These are phyloP conservation scores for Heterocephalus glaber DNA, from an alignment of 2,113 vertebrate genomes.

Conservation along the genomic window DNA sequence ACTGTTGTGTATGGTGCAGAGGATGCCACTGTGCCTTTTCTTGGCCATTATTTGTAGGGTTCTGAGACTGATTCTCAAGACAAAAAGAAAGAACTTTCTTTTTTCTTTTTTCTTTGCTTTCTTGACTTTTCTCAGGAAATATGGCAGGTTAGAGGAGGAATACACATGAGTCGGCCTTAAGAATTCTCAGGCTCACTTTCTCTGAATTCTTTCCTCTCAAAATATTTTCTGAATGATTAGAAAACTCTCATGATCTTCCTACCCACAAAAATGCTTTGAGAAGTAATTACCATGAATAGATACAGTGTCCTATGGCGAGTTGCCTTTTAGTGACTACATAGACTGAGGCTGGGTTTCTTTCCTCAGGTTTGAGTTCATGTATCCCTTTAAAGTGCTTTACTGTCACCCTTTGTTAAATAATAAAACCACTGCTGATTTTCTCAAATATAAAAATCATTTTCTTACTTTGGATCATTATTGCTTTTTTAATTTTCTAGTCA, in stretches of 20 bases:
- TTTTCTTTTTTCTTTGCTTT: too few species aligned
- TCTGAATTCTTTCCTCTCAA: neutral
- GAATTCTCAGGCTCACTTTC: neutral
- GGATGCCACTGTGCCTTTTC: neutral
- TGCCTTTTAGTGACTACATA: neutral
- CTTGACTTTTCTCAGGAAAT: neutral
- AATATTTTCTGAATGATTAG: neutral
- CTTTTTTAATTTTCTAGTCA: neutral
- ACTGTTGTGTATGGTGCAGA: neutral
- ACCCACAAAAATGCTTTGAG: neutral
- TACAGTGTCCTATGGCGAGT: neutral
- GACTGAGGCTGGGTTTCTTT: neutral
- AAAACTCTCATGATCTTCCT: neutral
- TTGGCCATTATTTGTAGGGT: neutral
- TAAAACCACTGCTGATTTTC: neutral
- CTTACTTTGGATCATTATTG: neutral
- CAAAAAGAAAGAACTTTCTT: neutral
- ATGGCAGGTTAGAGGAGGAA: neutral
- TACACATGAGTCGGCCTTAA: neutral
- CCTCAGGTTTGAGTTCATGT: neutral
- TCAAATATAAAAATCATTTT: neutral
- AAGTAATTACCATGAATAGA: neutral
- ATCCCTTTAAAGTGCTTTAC: conserved; percentile 9
- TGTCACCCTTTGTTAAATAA: neutral
- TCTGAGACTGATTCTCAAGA: neutral